Conservation (phyloP, 2,888 invertebrate species). For the Rosalia funebris region DNA sequence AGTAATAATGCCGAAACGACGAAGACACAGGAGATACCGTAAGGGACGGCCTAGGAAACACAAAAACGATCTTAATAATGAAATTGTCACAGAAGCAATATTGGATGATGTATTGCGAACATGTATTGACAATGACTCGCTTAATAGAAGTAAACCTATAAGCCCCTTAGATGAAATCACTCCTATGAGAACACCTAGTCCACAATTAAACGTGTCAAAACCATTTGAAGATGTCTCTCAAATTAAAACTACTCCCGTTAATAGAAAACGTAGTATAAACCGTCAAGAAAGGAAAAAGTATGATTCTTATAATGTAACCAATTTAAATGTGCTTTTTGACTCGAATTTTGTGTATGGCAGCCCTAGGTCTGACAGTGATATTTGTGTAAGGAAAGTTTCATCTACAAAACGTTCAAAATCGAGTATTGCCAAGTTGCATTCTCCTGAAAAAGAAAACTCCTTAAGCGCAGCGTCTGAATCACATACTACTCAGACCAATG, state of each 20-base stretch:
- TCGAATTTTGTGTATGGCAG: slow-evolving; percentile 38
- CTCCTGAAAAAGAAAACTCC: slow-evolving; percentile 46
- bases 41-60: slow-evolving; percentile 5
- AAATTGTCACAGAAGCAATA: not conserved
- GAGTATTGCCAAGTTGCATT: slow-evolving; percentile 48
- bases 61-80: not conserved
- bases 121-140: slow-evolving; percentile 9
- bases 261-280: slow-evolving; percentile 36
- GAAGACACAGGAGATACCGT: slow-evolving; percentile 11
- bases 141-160: slow-evolving; percentile 9
- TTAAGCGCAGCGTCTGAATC: slow-evolving; percentile 32
- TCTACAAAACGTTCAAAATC: slow-evolving; percentile 40
- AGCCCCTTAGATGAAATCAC: slow-evolving; percentile 1
- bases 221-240: slow-evolving; percentile 3
- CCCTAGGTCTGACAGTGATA: slow-evolving; percentile 29
- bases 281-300: slow-evolving; percentile 27
- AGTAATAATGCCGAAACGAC: slow-evolving; percentile 22
- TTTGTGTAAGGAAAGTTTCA: slow-evolving; percentile 21
- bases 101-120: slow-evolving; percentile 12
- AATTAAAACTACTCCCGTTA: slow-evolving; percentile 39
- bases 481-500: slow-evolving; percentile 33
- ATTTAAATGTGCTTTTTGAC: slow-evolving; percentile 49
- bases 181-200: slow-evolving; percentile 1
- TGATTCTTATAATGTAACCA: slow-evolving; percentile 46
- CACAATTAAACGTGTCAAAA: not conserved